A percentile compares a stretch with the other conserved stretches of the same genome.
phyloP scores from a whole-genome alignment of 1,140 invertebrate genomes.

The Temnothorax curvispinosus region DNA sequence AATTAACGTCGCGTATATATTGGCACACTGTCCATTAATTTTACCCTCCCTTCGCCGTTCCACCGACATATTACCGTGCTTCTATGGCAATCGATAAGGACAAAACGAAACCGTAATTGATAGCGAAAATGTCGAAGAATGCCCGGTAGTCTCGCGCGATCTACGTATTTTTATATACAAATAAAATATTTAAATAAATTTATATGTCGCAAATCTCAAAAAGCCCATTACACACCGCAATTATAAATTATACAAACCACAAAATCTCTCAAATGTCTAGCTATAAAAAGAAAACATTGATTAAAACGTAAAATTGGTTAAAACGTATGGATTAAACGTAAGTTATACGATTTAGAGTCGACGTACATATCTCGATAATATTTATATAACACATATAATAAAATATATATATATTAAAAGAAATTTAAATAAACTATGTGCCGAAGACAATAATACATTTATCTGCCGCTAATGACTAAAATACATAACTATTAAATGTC shows the following conservation, averaged over 20 bases:
- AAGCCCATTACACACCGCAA: conserved; percentile 23
- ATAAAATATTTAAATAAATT: conserved; percentile 49
- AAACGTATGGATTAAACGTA: conserved; percentile 40
- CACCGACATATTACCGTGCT: not conserved
- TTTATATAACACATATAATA: conserved; percentile 59
- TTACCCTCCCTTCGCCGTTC: not conserved
- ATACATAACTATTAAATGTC: conserved; percentile 52
- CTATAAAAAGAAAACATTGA: conserved; percentile 19
- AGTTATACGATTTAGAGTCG: conserved; percentile 24
- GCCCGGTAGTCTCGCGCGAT: conserved; percentile 3
- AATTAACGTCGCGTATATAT: conserved; percentile 36
- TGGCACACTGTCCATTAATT: conserved; percentile 49
- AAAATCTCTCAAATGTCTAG: conserved; percentile 41
- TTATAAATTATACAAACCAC: conserved; percentile 51
- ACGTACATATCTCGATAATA: conserved; percentile 2
- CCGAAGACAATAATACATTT: conserved; percentile 48
- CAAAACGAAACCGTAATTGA: conserved; percentile 7
- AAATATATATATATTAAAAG: conserved; percentile 69
- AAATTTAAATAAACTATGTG: conserved; percentile 70
- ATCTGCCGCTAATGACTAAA: conserved; percentile 50
- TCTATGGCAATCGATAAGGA: conserved; percentile 49
- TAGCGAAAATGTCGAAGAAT: conserved; percentile 21
- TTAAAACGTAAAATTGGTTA: conserved; percentile 21
- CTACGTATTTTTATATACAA: conserved; percentile 23
- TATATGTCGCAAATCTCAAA: conserved; percentile 18